Evolutionary conservation across 2,797 vertebrate species (phyloP), one percentile per base, ranked within the genome.

Genomic region (Syngnathus rostellatus): DNA sequence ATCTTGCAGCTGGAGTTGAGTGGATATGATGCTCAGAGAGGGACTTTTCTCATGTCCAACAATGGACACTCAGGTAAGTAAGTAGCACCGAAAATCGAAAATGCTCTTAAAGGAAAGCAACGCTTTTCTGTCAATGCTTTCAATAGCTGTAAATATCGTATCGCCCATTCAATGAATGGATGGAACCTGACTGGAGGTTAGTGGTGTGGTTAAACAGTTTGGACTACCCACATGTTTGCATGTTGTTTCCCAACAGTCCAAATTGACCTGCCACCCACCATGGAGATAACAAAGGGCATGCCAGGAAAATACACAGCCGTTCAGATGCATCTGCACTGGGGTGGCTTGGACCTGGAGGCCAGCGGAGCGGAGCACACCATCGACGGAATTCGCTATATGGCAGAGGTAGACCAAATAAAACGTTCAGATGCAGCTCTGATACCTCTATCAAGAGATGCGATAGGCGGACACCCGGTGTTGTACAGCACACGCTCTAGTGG

Each of bases 291-390:
- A 16, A 68, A 89, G 7, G 84, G 94, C 0, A 86, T 95, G 0
- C 90, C 91, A 0, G 77, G 78, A 0, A 10, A 31, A 53, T 98
- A 92, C 82, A 89, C 86, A 0, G 93, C 95, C 0, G 78, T 92
- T 8, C 95, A 98, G 87, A 90, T 97, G 93, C 95, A 99, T 73
- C 88, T 95, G 63, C 96, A 98, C 82, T 98, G 97, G 95, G 96
- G 95, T 0, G 94, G 94, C 6, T 87, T 77, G 69, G 87, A 92
- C 70, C 74, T 85, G 23, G 93, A 96, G 82, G 89, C 81, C 72
- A 97, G 95, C 0, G 96, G 95, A 68, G 93, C 95, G 0, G 95
- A 98, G 74, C 97, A 98, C 86, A 97, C 95, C 8, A 0, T 97
- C 0, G 92, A 99, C 0, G 94, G 96, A 17, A 89, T 90, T 77